phyloP scores from a whole-genome alignment of 2,113 vertebrate species.

The Sula dactylatra region DNA sequence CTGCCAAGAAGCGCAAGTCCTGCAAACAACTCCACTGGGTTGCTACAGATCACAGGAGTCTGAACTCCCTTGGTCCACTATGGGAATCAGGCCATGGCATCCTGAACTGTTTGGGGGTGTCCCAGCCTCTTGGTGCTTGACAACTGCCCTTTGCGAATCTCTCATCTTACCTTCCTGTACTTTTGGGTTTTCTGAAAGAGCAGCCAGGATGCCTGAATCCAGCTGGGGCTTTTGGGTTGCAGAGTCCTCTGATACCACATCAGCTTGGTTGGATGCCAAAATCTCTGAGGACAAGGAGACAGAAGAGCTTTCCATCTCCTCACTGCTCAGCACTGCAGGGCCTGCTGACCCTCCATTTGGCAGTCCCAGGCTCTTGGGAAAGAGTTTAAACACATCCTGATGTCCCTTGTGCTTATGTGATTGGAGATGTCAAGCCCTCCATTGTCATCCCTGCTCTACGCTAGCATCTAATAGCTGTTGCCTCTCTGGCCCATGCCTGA shows the following conservation, averaged over 20 bases:
- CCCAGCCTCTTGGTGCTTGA: neutral
- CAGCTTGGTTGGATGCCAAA: neutral
- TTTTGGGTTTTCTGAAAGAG: neutral
- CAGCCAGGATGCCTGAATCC: neutral
- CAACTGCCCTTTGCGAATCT: neutral
- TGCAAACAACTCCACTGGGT: neutral
- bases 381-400: neutral
- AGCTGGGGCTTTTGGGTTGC: neutral
- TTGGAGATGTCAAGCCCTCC: neutral
- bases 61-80: neutral
- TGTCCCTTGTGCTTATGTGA: neutral
- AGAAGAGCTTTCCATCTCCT: neutral
- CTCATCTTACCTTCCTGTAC: neutral
- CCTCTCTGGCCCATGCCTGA: neutral
- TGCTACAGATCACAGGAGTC: neutral
- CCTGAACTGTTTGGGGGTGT: neutral
- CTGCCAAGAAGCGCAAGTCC: neutral
- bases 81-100: neutral
- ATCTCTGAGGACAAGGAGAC: neutral
- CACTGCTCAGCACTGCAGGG: neutral
- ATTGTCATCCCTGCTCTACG: rapidly evolving
- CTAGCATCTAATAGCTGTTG: neutral
- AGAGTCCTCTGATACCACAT: neutral
- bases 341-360: neutral
- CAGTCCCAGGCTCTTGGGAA: neutral